A percentile compares a stretch with the other conserved stretches of the same genome.
Conservation (phyloP, 2,797 vertebrate species). For the Luscinia megarhynchos region DNA sequence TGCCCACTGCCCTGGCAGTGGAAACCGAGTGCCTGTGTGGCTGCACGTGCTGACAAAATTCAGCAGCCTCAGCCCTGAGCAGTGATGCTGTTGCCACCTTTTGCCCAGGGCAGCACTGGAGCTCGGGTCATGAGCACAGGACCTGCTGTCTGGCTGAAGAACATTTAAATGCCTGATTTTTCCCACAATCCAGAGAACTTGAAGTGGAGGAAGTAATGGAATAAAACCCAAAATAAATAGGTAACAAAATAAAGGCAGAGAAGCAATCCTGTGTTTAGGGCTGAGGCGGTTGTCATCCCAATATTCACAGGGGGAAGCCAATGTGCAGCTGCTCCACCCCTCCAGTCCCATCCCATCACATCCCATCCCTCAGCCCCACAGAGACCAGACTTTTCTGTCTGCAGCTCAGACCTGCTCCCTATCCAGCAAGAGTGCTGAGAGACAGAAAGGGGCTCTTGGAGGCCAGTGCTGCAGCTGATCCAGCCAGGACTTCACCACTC, state of each 20-base stretch:
- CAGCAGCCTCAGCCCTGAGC: neutral
- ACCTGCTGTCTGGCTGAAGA: neutral
- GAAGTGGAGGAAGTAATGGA: neutral
- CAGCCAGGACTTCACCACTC: neutral
- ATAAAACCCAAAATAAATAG: conserved; percentile 6
- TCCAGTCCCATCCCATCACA: neutral
- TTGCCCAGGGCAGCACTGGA: neutral
- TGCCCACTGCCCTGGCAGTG: neutral
- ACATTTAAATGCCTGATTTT: neutral
- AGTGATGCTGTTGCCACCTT: neutral
- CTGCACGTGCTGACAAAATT: neutral
- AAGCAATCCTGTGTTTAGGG: neutral
- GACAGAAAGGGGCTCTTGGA: neutral
- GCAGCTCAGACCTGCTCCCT: conserved; percentile 24
- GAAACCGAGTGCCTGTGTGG: neutral
- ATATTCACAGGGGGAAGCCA: neutral
- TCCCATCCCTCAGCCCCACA: neutral
- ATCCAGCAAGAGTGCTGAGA: neutral
- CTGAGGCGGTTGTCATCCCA: neutral
- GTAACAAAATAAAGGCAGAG: neutral
- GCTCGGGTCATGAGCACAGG: neutral
- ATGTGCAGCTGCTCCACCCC: neutral
- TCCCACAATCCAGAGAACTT: neutral
- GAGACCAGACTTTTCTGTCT: conserved; percentile 3
- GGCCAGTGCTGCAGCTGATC: neutral